phyloP scores from a whole-genome alignment of 2,888 invertebrate genomes.

The Ptychoptera albimana region DNA sequence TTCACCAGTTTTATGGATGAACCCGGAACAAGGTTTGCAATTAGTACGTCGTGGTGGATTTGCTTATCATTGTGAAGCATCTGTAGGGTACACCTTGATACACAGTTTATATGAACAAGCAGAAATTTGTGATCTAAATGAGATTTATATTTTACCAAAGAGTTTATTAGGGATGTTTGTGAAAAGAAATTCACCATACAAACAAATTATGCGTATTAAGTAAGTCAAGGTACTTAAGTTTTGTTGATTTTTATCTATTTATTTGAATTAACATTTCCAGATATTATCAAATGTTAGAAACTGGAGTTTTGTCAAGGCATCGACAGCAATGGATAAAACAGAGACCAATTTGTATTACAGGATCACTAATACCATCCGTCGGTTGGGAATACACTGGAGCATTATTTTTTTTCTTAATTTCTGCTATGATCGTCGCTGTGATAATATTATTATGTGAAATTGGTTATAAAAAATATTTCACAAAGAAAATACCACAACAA shows the following conservation, averaged over 20 bases:
- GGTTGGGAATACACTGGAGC: constrained; percentile 26
- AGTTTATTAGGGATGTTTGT: constrained; percentile 14
- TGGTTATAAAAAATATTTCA: no score
- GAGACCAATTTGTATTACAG: constrained; percentile 20
- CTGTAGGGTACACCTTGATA: constrained; percentile 17
- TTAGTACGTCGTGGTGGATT: constrained; percentile 20
- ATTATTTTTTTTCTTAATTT: constrained; percentile 20
- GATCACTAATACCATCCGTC: constrained; percentile 19
- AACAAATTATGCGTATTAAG: constrained; percentile 18
- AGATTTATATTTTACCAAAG: constrained; percentile 20
- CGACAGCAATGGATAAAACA: constrained; percentile 19
- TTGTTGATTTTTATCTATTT: no score
- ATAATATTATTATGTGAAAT: no score
- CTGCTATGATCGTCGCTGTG: no score
- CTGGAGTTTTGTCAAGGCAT: constrained; percentile 20
- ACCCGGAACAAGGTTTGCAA: constrained; percentile 17
- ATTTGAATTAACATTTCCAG: no score
- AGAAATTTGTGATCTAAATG: constrained; percentile 27
- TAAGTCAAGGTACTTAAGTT: constrained; percentile 8
- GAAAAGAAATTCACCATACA: constrained; percentile 21
- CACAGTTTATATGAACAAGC: constrained; percentile 20
- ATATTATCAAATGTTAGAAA: constrained; percentile 3
- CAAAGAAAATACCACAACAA: no score
- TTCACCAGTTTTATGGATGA: constrained; percentile 15
- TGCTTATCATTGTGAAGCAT: constrained; percentile 22